These are phyloP conservation scores for Papilio protenor DNA, from an alignment of 2,888 invertebrate genomes.

Conservation along the genomic window DNA sequence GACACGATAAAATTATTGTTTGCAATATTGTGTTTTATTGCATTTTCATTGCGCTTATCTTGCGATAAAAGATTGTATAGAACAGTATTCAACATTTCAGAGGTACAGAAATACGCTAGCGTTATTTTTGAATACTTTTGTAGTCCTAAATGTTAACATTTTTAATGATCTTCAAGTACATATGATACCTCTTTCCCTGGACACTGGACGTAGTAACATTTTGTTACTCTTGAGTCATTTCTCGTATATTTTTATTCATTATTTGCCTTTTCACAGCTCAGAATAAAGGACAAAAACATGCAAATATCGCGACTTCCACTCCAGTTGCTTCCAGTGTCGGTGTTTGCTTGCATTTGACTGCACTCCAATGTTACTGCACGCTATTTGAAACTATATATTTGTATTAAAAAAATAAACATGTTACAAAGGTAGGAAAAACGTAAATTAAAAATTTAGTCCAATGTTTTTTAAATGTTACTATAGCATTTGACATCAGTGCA, in stretches of 20 bases:
- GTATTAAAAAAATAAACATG: background rate
- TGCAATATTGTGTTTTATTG: slow-evolving; percentile 2
- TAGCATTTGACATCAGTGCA: too few species aligned
- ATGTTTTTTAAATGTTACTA: background rate
- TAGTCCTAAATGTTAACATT: background rate
- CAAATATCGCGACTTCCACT: slow-evolving; percentile 28
- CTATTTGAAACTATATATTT: slow-evolving; percentile 10
- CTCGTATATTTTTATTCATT: background rate
- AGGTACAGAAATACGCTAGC: background rate
- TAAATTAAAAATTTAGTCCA: background rate
- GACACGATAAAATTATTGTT: slow-evolving; percentile 20
- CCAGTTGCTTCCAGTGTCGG: slow-evolving; percentile 29
- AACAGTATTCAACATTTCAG: background rate
- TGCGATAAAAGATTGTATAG: slow-evolving; percentile 3
- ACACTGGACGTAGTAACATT: background rate
- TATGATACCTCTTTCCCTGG: background rate
- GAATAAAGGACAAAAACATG: slow-evolving; percentile 24
- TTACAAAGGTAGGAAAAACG: background rate
- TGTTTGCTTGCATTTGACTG: slow-evolving; percentile 23
- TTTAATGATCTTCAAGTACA: background rate
- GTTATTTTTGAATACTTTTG: background rate
- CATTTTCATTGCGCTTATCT: slow-evolving; percentile 21
- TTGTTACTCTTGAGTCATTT: background rate
- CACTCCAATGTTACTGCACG: slow-evolving; percentile 18
- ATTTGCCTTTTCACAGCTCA: background rate